Evolutionary conservation across 2,113 vertebrate genomes (phyloP).

Genomic region (Hemicordylus capensis): DNA sequence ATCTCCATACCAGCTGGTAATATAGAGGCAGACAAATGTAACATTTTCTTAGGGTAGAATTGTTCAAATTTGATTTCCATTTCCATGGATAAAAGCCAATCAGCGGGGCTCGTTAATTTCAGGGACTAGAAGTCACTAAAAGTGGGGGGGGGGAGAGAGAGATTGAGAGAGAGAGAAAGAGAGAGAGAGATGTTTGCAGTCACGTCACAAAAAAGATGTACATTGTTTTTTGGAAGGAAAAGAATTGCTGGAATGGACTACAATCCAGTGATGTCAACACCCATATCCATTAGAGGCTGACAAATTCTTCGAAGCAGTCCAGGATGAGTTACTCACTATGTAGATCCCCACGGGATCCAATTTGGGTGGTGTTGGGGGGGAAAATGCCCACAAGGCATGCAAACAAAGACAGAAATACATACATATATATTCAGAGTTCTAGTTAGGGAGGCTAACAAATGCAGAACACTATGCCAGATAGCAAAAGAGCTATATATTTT

Average conservation of each 20-base stretch:
- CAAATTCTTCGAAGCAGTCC: conserved; percentile 33
- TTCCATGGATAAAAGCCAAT: conserved; percentile 63
- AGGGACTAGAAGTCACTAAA: conserved; percentile 18
- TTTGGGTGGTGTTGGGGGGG: conserved; percentile 56
- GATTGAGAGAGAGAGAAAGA: too few relatives aligned
- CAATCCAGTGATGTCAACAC: accelerated
- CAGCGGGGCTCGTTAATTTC: conserved; percentile 58
- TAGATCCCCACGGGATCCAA: conserved; percentile 63
- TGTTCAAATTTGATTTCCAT: conserved; percentile 58
- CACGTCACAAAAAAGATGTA: neutral
- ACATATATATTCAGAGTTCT: conserved; percentile 35
- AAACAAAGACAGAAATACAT: conserved; percentile 39
- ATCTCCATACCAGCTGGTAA: conserved; percentile 65
- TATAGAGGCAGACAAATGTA: conserved; percentile 60
- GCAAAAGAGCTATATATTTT: neutral
- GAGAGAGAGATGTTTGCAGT: neutral
- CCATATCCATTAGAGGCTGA: neutral
- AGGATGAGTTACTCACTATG: neutral
- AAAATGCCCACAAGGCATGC: conserved; percentile 47
- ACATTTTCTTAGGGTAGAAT: conserved; percentile 52
- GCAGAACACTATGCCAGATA: neutral
- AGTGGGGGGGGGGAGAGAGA: too few relatives aligned
- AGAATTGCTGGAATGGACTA: conserved; percentile 1
- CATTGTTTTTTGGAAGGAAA: neutral
- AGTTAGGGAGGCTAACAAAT: conserved; percentile 51